Conservation (phyloP, 1,140 invertebrate genomes). For the Aphis craccivora region DNA sequence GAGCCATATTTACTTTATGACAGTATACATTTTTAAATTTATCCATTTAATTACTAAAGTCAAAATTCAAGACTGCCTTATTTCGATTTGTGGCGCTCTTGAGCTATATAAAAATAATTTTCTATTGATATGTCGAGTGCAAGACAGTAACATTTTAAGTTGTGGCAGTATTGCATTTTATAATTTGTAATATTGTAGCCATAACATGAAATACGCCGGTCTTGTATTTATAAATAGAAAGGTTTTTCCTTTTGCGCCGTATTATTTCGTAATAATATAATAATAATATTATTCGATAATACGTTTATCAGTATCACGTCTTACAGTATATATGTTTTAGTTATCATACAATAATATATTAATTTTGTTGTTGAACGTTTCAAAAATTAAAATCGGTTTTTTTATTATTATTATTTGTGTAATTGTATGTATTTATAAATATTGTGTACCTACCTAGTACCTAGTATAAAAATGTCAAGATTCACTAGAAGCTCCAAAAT, state of each 20-base stretch:
- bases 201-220: neutral
- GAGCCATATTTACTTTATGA: no score
- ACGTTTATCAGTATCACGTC: neutral
- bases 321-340: neutral
- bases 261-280: neutral
- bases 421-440: neutral
- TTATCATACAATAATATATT: no score
- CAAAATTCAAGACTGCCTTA: no score
- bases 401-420: neutral
- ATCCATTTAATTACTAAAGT: no score
- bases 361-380: neutral
- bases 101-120: neutral
- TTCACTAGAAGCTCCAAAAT: neutral
- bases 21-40: no score
- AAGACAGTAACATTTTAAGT: neutral
- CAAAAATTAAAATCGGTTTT: neutral
- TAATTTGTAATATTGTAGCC: slow-evolving; percentile 16
- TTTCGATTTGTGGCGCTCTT: no score
- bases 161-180: neutral
- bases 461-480: neutral
- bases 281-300: neutral
- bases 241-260: neutral
- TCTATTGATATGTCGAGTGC: neutral
- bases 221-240: slow-evolving; percentile 21
- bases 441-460: neutral